phyloP scores from a whole-genome alignment of 2,888 invertebrate species.

The Crepidodera aurea region DNA sequence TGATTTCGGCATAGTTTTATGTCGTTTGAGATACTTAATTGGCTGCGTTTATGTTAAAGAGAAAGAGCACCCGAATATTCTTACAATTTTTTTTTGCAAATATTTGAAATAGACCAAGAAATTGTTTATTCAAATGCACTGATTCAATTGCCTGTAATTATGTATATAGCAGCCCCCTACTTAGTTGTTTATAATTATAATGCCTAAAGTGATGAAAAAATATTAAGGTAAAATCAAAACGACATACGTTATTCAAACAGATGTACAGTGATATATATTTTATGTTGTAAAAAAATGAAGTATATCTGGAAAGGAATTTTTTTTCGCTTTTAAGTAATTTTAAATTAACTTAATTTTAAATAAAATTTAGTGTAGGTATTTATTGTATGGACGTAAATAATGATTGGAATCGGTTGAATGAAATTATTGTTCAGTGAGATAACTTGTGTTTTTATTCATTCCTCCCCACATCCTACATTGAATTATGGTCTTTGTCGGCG shows the following conservation, averaged over 20 bases:
- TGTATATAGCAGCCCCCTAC: slow-evolving; percentile 48
- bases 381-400: slow-evolving; percentile 48
- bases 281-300: slow-evolving; percentile 9
- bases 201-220: background rate
- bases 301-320: slow-evolving; percentile 6
- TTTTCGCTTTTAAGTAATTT: slow-evolving; percentile 23
- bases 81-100: background rate
- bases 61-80: background rate
- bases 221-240: background rate
- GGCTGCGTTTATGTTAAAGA: too few relatives aligned
- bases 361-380: slow-evolving; percentile 46
- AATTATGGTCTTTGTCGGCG: too few relatives aligned
- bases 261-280: slow-evolving; percentile 6
- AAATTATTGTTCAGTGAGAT: slow-evolving; percentile 39
- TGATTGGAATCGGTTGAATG: slow-evolving; percentile 43
- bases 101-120: background rate
- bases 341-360: slow-evolving; percentile 21
- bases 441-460: slow-evolving; percentile 24
- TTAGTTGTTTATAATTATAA: slow-evolving; percentile 25
- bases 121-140: slow-evolving; percentile 29
- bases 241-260: background rate
- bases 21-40: too few relatives aligned
- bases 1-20: too few relatives aligned
- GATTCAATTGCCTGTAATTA: slow-evolving; percentile 44
- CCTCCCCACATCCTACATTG: too few relatives aligned